Conservation (phyloP, 1,140 invertebrate species). For the Heliconius nattereri region DNA sequence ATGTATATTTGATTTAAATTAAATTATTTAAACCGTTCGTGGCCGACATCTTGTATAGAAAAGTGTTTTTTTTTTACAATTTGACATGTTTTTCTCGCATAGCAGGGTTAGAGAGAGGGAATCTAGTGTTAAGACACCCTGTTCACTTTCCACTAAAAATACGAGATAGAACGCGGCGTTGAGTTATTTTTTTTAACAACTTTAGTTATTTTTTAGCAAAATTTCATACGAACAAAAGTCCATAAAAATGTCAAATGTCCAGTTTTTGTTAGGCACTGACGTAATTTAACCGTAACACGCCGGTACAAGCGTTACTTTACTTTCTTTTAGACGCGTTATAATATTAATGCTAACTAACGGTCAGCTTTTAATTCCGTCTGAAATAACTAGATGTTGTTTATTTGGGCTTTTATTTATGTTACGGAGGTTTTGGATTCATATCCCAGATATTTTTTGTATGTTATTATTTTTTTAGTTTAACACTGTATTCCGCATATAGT, state of each 20-base stretch:
- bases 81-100: not conserved
- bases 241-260: slow-evolving; percentile 1
- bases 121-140: too few relatives aligned
- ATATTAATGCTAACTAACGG: slow-evolving; percentile 9
- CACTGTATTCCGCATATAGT: not conserved
- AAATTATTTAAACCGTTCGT: not conserved
- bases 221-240: not conserved
- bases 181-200: too few relatives aligned
- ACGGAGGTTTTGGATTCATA: not conserved
- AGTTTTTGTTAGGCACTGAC: not conserved
- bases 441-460: not conserved
- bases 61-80: not conserved
- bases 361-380: not conserved
- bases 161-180: too few relatives aligned
- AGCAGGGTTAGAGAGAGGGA: not conserved
- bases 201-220: too few relatives aligned
- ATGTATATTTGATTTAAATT: not conserved
- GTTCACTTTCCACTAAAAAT: not conserved
- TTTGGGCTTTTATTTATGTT: not conserved
- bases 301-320: not conserved
- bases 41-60: too few relatives aligned
- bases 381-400: not conserved
- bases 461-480: not conserved
- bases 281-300: slow-evolving; percentile 12
- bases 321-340: slow-evolving; percentile 8